Conservation (phyloP, 2,888 invertebrate species). For the Allophyes oxyacanthae region DNA sequence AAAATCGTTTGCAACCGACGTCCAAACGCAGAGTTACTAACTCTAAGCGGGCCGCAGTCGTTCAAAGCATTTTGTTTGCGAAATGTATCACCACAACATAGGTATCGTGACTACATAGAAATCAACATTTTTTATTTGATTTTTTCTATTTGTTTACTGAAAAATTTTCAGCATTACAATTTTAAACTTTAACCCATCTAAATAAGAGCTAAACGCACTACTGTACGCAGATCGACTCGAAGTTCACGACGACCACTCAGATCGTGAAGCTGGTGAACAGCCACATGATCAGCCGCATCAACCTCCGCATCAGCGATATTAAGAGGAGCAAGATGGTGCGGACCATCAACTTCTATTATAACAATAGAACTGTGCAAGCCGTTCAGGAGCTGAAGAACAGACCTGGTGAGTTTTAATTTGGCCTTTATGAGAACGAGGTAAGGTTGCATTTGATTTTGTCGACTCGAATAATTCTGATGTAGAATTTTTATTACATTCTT, state of each 20-base stretch:
- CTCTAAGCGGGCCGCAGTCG: no score
- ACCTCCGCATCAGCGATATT: slow-evolving; percentile 97
- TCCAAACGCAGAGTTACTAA: no score
- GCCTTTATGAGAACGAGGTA: not conserved
- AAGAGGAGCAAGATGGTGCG: slow-evolving; percentile 99
- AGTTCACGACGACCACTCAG: slow-evolving; percentile 99
- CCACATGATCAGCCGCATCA: slow-evolving; percentile 98
- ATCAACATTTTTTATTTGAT: no score
- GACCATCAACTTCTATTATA: slow-evolving; percentile 98
- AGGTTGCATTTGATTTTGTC: not conserved
- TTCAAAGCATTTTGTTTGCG: no score
- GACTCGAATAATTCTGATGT: not conserved
- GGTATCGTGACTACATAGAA: no score
- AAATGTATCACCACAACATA: no score
- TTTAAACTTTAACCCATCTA: slow-evolving; percentile 37
- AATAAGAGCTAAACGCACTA: slow-evolving; percentile 72
- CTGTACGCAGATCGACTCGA: slow-evolving; percentile 93
- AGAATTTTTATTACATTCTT: no score
- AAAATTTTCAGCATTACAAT: no score
- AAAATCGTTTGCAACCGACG: no score
- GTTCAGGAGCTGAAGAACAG: slow-evolving; percentile 99
- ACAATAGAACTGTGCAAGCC: slow-evolving; percentile 98
- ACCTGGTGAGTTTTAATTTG: slow-evolving; percentile 87
- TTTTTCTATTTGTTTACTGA: no score
- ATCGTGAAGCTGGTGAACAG: slow-evolving; percentile 98